Percentiles rank a stretch among this genome's conserved stretches.
Conservation (phyloP, 2,113 vertebrate species). For the Elaphurus davidianus region DNA sequence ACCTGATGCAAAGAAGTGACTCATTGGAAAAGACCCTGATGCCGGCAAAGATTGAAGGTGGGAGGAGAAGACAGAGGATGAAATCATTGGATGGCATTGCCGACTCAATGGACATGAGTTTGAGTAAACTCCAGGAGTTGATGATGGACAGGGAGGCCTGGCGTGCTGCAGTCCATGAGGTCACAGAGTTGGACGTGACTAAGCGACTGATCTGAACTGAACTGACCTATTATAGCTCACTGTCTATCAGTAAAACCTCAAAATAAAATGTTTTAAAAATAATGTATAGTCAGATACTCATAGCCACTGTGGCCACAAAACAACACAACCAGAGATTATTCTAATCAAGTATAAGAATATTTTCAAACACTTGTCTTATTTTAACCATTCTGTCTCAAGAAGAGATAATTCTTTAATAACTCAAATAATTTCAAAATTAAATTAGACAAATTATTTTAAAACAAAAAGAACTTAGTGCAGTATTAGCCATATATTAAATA, state of each 20-base stretch:
- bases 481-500: background rate
- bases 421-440: background rate
- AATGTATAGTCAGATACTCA: background rate
- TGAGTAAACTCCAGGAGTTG: too few species aligned
- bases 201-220: too few species aligned
- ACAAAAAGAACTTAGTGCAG: background rate
- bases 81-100: too few species aligned
- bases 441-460: background rate
- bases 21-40: too few species aligned
- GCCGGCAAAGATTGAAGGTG: too few species aligned
- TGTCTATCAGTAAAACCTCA: background rate
- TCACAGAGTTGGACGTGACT: too few species aligned
- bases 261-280: background rate
- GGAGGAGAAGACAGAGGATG: too few species aligned
- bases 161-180: too few species aligned
- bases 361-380: background rate
- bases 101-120: too few species aligned
- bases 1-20: too few species aligned
- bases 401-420: background rate
- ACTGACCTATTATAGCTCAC: background rate
- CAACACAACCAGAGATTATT: background rate
- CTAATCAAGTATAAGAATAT: background rate
- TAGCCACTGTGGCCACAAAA: background rate
- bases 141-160: too few species aligned
- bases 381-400: background rate